These are phyloP conservation scores for Rhamnusium bicolor DNA, from an alignment of 2,888 invertebrate genomes.

Conservation along the genomic window DNA sequence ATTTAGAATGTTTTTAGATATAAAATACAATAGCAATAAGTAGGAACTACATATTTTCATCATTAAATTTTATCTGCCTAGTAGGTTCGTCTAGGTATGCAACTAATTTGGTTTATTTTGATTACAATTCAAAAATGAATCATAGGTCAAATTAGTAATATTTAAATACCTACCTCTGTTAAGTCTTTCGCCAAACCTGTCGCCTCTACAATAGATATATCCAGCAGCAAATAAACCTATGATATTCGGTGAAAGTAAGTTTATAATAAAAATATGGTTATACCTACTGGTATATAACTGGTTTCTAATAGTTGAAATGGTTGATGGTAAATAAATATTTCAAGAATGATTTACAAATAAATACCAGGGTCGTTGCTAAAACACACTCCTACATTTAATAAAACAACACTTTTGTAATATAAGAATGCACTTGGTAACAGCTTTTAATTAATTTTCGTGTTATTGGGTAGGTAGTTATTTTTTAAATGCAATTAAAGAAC, in stretches of 20 bases:
- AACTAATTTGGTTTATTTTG: conserved; percentile 3
- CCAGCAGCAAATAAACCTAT: background rate
- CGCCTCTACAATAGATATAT: background rate
- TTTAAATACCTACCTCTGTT: background rate
- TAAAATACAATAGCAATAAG: too few species aligned
- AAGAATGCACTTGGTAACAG: too few species aligned
- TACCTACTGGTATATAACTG: conserved; percentile 9
- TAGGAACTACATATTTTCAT: too few species aligned
- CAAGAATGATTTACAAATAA: conserved; percentile 5
- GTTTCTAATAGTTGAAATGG: conserved; percentile 7
- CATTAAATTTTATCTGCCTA: too few species aligned
- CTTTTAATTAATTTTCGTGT: too few species aligned
- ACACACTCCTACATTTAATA: background rate
- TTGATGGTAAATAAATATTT: background rate
- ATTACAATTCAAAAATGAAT: background rate
- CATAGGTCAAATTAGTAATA: conserved; percentile 1
- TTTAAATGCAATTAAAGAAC: too few species aligned
- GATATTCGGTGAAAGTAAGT: conserved; percentile 16
- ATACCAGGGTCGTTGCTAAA: conserved; percentile 2
- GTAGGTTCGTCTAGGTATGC: background rate
- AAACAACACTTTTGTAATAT: too few species aligned
- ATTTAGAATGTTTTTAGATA: background rate
- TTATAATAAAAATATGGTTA: background rate
- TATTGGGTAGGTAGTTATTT: too few species aligned
- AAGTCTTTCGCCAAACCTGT: background rate